Conservation (phyloP, 2,797 vertebrate genomes). For the Pseudochirops corinnae region DNA sequence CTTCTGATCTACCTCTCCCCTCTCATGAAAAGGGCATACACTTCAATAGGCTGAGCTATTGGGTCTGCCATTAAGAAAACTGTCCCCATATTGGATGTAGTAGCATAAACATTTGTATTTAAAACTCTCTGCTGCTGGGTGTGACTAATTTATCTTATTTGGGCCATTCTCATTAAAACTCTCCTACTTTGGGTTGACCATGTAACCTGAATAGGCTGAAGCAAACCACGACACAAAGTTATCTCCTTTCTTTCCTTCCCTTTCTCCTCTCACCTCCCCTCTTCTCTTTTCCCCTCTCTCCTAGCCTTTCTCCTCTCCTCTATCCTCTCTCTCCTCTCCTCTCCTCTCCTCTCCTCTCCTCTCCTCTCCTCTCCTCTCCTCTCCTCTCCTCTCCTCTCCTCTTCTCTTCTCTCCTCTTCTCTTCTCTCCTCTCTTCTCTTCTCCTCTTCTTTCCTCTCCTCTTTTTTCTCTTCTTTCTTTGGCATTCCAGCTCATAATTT, state of each 20-base stretch:
- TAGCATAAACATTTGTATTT: neutral
- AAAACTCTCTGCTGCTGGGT: neutral
- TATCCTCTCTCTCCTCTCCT: rapidly evolving
- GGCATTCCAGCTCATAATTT: too few species aligned
- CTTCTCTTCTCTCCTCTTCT: too few species aligned
- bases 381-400: too few species aligned
- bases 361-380: rapidly evolving
- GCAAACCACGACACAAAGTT: neutral
- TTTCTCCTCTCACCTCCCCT: too few species aligned
- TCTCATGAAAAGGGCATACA: neutral
- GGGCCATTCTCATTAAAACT: neutral
- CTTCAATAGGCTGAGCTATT: neutral
- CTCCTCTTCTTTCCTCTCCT: too few species aligned
- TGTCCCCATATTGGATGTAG: neutral
- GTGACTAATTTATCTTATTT: neutral
- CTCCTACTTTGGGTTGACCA: neutral
- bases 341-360: rapidly evolving
- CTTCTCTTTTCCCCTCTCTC: too few species aligned
- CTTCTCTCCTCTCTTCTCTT: too few species aligned
- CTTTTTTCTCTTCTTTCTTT: too few species aligned
- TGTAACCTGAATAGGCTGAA: neutral
- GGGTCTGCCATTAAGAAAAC: neutral
- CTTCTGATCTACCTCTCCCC: neutral
- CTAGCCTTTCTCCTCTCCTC: too few species aligned
- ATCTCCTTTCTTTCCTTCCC: neutral